Evolutionary conservation across 1,140 invertebrate species (phyloP).

Genomic region (Dreissena polymorpha): DNA sequence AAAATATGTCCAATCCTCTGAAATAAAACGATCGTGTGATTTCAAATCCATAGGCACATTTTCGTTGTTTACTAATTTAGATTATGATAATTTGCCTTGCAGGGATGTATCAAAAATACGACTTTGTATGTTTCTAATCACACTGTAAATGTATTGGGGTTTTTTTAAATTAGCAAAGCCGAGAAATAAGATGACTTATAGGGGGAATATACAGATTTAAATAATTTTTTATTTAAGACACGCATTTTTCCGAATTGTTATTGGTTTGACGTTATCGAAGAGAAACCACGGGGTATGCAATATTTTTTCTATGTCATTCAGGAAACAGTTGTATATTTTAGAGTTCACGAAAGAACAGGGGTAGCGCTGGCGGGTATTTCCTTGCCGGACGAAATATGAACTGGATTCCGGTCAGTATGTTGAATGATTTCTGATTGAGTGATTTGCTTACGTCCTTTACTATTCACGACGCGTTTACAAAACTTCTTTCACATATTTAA

Average conservation of each 20-base stretch:
- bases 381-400: constrained; percentile 77
- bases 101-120: too few relatives aligned
- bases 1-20: not conserved
- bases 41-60: too few relatives aligned
- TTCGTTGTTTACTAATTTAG: not conserved
- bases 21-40: not conserved
- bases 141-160: not conserved
- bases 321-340: constrained; percentile 46
- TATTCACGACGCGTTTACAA: too few relatives aligned
- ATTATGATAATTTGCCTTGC: too few relatives aligned
- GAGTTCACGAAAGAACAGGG: constrained; percentile 75
- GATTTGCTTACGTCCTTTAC: too few relatives aligned
- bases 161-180: not conserved
- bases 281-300: not conserved
- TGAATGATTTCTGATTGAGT: not conserved
- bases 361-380: constrained; percentile 78
- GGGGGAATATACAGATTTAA: not conserved
- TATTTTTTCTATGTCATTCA: not conserved
- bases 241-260: too few relatives aligned
- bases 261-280: not conserved
- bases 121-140: too few relatives aligned
- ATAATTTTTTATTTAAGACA: too few relatives aligned
- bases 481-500: too few relatives aligned
- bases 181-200: not conserved
- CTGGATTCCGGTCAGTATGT: constrained; percentile 75